Base-by-base conservation (phyloP, 1,140 invertebrate species). In the Drosophila pseudoananassae region DNA sequence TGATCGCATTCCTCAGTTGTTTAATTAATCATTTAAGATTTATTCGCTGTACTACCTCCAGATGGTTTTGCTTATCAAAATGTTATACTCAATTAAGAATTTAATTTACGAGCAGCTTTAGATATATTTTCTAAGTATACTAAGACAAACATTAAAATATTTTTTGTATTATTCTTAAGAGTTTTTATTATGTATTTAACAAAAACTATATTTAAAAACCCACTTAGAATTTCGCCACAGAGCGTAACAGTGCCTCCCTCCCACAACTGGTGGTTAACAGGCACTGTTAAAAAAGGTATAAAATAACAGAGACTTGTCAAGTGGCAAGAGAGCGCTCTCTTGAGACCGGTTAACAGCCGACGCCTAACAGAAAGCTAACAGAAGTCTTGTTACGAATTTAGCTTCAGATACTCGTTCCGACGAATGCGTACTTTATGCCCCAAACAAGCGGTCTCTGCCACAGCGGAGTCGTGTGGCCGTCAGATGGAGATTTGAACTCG, bases 401-500 rank as follows among this genome's bases (percentile, higher is more conserved):
- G 38, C 40, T 43, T 43, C 6, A 43, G 40, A 43, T 43, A 43
- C 40, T 43, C 7, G 40, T 43, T 43, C 40, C 40, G 8, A 43
- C 40, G 40, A 43, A 43, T 43, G 15, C 40, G n/a, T 15, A 43
- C 15, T 17, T 43, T 43, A 9, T 43, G 40, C 40, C 40, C 40
- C 40, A 14, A 43, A 43, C 40, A 43, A n/a, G 12, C 33, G 33
- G 33, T n/a, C 33, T 36, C 33, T 51, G 47, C 10, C 53, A 29
- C 53, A 27, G 27, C 38, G 17, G 40, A 56, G 52, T 57, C 54
- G 69, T 63, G 43, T 55, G n/a, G 45, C 36, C 38, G 46, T 69
- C 82, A 87, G 77, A 81, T 85, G 33, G 47, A 81, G 57, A 65
- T 73, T 87, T 78, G 51, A 82, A 78, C 77, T 88, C 84, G 83